These are phyloP conservation scores for Hetaerina titia DNA, from an alignment of 2,888 invertebrate species.

Conservation along the genomic window DNA sequence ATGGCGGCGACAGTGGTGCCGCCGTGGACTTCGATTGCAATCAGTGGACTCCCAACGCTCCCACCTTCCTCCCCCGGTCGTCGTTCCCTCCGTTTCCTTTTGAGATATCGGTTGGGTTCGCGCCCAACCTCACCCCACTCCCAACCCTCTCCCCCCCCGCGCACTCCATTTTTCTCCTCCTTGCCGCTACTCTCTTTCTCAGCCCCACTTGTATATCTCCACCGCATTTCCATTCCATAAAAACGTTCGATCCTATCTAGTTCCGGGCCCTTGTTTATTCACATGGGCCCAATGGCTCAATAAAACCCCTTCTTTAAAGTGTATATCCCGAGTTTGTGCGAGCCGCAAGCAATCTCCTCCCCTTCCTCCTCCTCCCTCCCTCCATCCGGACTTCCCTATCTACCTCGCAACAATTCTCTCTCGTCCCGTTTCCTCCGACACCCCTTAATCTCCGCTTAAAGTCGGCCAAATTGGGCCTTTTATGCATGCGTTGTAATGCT, in stretches of 20 bases:
- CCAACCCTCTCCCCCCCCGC: not conserved
- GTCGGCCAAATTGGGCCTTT: conserved; percentile 23
- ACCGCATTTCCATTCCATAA: conserved; percentile 59
- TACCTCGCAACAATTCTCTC: not conserved
- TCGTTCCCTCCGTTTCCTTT: not conserved
- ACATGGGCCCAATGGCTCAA: conserved; percentile 62
- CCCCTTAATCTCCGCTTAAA: conserved; percentile 53
- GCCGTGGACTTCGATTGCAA: conserved; percentile 24
- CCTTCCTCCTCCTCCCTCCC: not conserved
- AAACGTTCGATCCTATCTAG: conserved; percentile 57
- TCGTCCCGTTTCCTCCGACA: not conserved
- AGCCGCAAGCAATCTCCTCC: conserved; percentile 2
- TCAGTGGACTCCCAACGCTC: not conserved
- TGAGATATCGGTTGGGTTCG: conserved; percentile 20
- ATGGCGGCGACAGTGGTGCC: not conserved
- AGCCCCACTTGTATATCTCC: not conserved
- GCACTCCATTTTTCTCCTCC: conserved; percentile 1
- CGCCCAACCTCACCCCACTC: not conserved
- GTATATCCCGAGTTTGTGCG: conserved; percentile 37
- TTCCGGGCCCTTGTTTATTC: conserved; percentile 39
- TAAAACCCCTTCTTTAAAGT: conserved; percentile 48
- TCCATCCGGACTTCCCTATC: not conserved
- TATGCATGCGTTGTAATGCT: not conserved
- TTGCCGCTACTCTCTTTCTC: not conserved
- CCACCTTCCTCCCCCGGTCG: not conserved